Base-by-base conservation (phyloP, 2,797 vertebrate species). In the Spea hammondii region DNA sequence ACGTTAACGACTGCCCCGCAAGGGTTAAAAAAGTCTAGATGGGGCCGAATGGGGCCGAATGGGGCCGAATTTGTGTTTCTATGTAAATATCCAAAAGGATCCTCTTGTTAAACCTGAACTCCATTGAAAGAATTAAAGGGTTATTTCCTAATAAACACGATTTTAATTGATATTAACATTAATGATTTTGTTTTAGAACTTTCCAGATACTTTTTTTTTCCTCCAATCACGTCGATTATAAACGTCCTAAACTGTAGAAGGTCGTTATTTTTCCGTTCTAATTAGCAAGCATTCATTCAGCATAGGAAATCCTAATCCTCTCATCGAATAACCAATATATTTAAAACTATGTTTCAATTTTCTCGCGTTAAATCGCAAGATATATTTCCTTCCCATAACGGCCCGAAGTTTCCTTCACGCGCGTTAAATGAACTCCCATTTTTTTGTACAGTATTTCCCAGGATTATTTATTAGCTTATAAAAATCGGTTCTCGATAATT, bases 401-500 rank as follows among this genome's bases (percentile, higher is more conserved):
- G 59, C 13, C 10, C 17, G 14, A n/a, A 46, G 7, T 17, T 5
- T 45, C 11, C 44, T 32, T 32, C 32, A 32, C 12, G 47, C 12
- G 44, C 54, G 14, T n/a, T 11, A 67, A 54, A 68, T 76, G 70
- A 77, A 62, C 50, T 14, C 45, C 48, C 75, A 5, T n/a, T 44
- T 14, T 32, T 59, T 7, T 51, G 32, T 9, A 17, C 59, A n/a
- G 44, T 71, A 71, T 72, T 72, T 55, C 46, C 8, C 60, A 4
- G 59, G 0, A 17, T 71, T 77, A 77, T 77, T 78, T 78, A 78
- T 78, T 55, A 55, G 51, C 49, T 17, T 53, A 77, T 77, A 70
- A 70, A 76, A 70, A 60, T 17, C 9, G 47, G 55, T 65, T 4
- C 13, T 8, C 32, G 7, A 70, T 70, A 77, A 70, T 77, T 65